A percentile compares a stretch with the other conserved stretches of the same genome.
phyloP scores from a whole-genome alignment of 2,888 invertebrate species.

The Callyntrura guangdongensis region DNA sequence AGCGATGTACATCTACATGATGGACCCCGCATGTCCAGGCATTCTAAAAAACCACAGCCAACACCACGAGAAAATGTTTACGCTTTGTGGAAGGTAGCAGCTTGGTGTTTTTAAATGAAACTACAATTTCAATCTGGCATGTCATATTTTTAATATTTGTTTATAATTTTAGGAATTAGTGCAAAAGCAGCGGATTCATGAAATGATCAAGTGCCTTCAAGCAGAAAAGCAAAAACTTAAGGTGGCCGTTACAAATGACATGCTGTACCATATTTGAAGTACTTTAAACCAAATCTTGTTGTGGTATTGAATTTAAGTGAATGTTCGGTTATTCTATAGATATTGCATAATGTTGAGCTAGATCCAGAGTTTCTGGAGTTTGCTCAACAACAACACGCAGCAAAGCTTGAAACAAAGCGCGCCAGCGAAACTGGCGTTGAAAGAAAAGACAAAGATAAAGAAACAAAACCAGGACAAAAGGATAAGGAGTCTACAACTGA shows the following conservation, averaged over 20 bases:
- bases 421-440: neutral
- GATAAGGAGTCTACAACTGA: neutral
- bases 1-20: neutral
- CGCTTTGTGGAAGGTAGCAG: conserved; percentile 28
- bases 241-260: conserved; percentile 31
- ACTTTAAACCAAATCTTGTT: neutral
- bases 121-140: no score
- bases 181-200: conserved; percentile 79
- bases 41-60: neutral
- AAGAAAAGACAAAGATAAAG: no score
- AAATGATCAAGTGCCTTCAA: conserved; percentile 82
- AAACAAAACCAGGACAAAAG: neutral
- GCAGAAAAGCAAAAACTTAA: conserved; percentile 80
- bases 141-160: no score
- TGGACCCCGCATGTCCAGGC: neutral
- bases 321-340: neutral
- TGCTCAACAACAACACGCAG: conserved; percentile 50
- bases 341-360: conserved; percentile 37
- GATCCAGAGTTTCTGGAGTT: conserved; percentile 57
- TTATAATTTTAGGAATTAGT: conserved; percentile 53
- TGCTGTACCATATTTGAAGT: neutral
- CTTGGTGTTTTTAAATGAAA: no score
- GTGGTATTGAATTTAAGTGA: neutral
- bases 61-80: neutral
- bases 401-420: neutral